phyloP scores from a whole-genome alignment of 2,888 invertebrate species.

The Agrenia bidenticulata region DNA sequence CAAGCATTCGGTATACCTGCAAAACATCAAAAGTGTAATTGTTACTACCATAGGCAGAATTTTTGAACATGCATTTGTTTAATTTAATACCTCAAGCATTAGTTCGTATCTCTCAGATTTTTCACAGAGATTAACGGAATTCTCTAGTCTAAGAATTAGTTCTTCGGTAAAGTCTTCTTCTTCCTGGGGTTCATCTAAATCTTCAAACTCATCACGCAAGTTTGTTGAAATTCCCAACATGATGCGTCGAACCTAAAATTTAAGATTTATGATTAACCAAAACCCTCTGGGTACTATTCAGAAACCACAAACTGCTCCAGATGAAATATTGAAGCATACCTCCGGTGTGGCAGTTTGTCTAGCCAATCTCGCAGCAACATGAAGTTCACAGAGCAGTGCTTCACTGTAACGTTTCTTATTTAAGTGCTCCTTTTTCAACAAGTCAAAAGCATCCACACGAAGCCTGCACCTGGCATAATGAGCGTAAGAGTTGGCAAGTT shows the following conservation, averaged over 20 bases:
- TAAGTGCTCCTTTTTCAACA: slow-evolving; percentile 46
- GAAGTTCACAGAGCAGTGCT: slow-evolving; percentile 52
- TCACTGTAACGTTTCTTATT: slow-evolving; percentile 49
- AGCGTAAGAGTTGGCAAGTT: slow-evolving; percentile 51
- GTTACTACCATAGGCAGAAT: not conserved
- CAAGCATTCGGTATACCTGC: slow-evolving; percentile 52
- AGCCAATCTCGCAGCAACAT: slow-evolving; percentile 51
- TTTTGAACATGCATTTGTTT: not conserved
- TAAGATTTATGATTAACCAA: not conserved
- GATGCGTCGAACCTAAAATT: slow-evolving; percentile 42
- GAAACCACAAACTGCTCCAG: not conserved
- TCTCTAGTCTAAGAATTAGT: slow-evolving; percentile 50
- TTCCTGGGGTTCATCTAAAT: slow-evolving; percentile 44
- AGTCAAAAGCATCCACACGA: slow-evolving; percentile 51
- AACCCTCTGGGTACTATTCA: too few species aligned
- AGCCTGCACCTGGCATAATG: slow-evolving; percentile 50
- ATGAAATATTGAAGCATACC: slow-evolving; percentile 25
- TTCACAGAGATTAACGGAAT: slow-evolving; percentile 47
- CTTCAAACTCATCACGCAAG: slow-evolving; percentile 50
- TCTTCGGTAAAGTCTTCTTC: slow-evolving; percentile 52
- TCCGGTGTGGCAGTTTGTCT: slow-evolving; percentile 49
- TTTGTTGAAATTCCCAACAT: slow-evolving; percentile 52
- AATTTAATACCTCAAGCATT: slow-evolving; percentile 49
- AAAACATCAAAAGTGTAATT: slow-evolving; percentile 7
- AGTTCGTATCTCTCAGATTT: slow-evolving; percentile 52